phyloP scores from a whole-genome alignment of 2,113 vertebrate species.

The Ceratotherium simum region DNA sequence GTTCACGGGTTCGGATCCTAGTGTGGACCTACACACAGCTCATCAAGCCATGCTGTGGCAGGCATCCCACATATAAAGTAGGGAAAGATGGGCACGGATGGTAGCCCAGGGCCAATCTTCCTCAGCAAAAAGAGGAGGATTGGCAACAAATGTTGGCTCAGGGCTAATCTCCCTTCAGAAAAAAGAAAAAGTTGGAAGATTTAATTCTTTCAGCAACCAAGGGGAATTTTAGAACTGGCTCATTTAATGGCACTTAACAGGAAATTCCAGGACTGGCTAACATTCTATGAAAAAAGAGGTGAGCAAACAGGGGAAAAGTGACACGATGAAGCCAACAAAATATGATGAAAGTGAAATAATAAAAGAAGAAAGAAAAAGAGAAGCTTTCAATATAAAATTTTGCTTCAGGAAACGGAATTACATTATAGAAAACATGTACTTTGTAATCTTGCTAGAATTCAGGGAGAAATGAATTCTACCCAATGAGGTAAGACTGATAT shows the following conservation, averaged over 20 bases:
- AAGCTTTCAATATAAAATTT: background rate
- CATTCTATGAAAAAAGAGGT: background rate
- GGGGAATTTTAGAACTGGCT: background rate
- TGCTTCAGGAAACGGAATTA: background rate
- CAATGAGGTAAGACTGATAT: background rate
- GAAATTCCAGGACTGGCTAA: background rate
- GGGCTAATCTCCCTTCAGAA: too few relatives aligned
- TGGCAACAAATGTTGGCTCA: too few relatives aligned
- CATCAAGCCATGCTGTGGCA: too few relatives aligned
- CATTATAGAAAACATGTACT: background rate
- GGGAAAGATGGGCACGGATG: too few relatives aligned
- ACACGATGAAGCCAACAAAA: background rate
- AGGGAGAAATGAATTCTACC: background rate
- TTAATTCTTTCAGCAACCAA: background rate
- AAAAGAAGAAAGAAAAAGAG: background rate
- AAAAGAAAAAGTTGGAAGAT: background rate
- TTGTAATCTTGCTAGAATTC: background rate
- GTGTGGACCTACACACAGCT: too few relatives aligned
- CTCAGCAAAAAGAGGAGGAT: too few relatives aligned
- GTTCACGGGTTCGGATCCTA: too few relatives aligned
- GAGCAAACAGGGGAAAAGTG: background rate
- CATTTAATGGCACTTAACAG: background rate
- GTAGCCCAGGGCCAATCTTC: too few relatives aligned
- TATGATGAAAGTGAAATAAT: background rate
- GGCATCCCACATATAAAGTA: too few relatives aligned